These are phyloP conservation scores for Pituophis catenifer DNA, from an alignment of 2,113 vertebrate genomes.

Conservation along the genomic window DNA sequence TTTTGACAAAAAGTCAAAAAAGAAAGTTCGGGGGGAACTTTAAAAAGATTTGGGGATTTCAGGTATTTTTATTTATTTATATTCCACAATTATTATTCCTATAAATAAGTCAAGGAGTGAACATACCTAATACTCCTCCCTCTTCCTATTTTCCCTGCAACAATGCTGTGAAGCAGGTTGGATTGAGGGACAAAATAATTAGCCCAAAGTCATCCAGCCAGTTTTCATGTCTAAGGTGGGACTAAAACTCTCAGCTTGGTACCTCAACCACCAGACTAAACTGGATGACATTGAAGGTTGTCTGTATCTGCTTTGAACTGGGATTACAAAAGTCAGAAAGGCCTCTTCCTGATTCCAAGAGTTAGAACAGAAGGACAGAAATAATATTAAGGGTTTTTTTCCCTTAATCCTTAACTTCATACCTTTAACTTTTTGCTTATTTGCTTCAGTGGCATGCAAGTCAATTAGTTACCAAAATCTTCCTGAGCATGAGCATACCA, in stretches of 20 bases:
- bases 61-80: not conserved
- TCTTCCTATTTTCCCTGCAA: not conserved
- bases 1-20: not conserved
- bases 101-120: not conserved
- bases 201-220: not conserved
- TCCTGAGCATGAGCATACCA: constrained; percentile 55
- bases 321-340: constrained; percentile 19
- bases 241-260: not conserved
- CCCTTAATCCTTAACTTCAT: constrained; percentile 23
- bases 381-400: not conserved
- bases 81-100: not conserved
- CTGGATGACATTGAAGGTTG: not conserved
- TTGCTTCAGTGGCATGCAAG: constrained; percentile 47
- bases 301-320: not conserved
- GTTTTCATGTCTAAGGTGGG: not conserved
- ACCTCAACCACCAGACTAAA: not conserved
- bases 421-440: not conserved
- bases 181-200: not conserved
- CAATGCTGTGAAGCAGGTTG: not conserved
- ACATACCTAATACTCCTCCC: not conserved
- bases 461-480: constrained; percentile 45
- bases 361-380: not conserved
- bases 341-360: not conserved
- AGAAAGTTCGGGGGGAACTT: not conserved
- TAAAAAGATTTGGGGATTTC: not conserved